These are phyloP conservation scores for Metellina segmentata DNA, from an alignment of 2,888 invertebrate genomes.

Conservation along the genomic window DNA sequence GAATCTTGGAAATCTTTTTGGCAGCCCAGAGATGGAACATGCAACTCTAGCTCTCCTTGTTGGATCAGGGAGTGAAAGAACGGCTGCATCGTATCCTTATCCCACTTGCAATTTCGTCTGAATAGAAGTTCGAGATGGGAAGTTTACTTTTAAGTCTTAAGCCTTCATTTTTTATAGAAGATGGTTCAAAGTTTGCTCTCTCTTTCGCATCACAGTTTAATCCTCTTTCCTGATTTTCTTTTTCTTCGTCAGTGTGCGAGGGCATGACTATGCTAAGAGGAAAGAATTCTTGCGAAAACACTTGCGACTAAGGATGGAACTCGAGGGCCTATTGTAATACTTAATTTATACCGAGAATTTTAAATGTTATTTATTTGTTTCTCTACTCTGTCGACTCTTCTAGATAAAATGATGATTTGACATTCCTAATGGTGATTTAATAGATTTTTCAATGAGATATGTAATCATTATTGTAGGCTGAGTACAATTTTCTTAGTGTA, in stretches of 20 bases:
- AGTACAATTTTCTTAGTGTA: too few relatives aligned
- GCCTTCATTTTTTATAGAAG: slow-evolving; percentile 43
- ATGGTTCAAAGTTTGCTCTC: slow-evolving; percentile 53
- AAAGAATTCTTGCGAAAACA: too few relatives aligned
- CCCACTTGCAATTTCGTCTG: slow-evolving; percentile 61
- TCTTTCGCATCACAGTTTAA: slow-evolving; percentile 42
- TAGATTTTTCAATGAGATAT: too few relatives aligned
- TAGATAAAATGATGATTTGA: too few relatives aligned
- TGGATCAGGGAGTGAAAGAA: slow-evolving; percentile 25
- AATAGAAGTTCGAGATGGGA: slow-evolving; percentile 42
- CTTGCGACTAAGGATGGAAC: too few relatives aligned
- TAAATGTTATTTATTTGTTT: too few relatives aligned
- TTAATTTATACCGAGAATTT: not conserved
- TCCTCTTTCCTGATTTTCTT: slow-evolving; percentile 46
- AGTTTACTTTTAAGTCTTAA: slow-evolving; percentile 63
- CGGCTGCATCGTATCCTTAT: slow-evolving; percentile 40
- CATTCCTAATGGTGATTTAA: too few relatives aligned
- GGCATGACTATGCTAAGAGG: not conserved
- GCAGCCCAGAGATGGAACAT: slow-evolving; percentile 52
- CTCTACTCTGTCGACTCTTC: too few relatives aligned
- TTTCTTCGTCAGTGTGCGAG: not conserved
- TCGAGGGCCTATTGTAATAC: not conserved
- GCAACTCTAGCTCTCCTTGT: slow-evolving; percentile 10
- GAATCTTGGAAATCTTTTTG: slow-evolving; percentile 60
- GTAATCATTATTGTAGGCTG: too few relatives aligned